Conservation (phyloP, 1,140 invertebrate genomes). For the Drosophila repleta region DNA sequence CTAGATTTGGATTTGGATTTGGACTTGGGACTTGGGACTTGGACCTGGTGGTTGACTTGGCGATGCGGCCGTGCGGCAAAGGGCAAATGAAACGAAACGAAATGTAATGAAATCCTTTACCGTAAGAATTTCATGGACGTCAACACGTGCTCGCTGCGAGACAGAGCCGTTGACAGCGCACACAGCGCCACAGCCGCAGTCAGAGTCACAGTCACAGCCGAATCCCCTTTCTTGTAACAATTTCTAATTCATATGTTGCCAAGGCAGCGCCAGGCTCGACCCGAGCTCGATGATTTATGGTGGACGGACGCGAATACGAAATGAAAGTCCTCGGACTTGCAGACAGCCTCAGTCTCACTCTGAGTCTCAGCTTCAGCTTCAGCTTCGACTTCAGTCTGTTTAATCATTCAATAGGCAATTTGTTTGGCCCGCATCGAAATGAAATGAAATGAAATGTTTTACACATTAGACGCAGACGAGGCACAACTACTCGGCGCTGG, state of each 20-base stretch:
- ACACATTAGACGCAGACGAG: constrained; percentile 55
- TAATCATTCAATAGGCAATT: constrained; percentile 82
- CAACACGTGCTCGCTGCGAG: constrained; percentile 68
- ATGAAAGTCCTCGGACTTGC: constrained; percentile 42
- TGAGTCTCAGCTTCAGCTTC: constrained; percentile 20
- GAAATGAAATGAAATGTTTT: constrained; percentile 80
- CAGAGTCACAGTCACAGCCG: background rate
- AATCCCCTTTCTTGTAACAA: constrained; percentile 54
- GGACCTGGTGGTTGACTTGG: constrained; percentile 30
- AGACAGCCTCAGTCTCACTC: constrained; percentile 6
- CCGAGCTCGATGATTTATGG: constrained; percentile 71
- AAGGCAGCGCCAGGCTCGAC: constrained; percentile 23
- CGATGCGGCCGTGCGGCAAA: constrained; percentile 67
- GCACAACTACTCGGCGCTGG: constrained; percentile 22
- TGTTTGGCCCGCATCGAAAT: constrained; percentile 53
- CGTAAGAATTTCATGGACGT: constrained; percentile 80
- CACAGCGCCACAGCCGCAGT: background rate
- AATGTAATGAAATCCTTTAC: constrained; percentile 78
- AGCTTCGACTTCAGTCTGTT: constrained; percentile 31
- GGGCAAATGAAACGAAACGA: constrained; percentile 42
- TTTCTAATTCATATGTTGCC: constrained; percentile 80
- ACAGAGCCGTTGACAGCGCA: constrained; percentile 67
- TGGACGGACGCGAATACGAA: constrained; percentile 68
- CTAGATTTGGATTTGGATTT: background rate
- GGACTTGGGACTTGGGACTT: background rate